These are phyloP conservation scores for Palythoa caribaeorum DNA, from an alignment of 92 coral and sea anemone species.

Conservation along the genomic window DNA sequence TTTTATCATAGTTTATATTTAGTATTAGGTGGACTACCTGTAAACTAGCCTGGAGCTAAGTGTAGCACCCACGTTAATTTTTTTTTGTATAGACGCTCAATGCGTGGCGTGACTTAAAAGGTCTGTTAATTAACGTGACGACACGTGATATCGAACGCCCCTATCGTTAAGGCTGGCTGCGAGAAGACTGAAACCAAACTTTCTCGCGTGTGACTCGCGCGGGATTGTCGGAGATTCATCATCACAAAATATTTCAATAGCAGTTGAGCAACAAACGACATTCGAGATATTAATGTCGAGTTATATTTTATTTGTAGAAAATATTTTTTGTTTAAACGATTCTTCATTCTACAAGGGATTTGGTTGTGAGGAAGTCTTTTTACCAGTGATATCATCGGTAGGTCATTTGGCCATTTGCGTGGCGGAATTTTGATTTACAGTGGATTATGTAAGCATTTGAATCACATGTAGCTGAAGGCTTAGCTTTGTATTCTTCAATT, in stretches of 20 bases:
- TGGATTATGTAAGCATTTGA: constrained; percentile 31
- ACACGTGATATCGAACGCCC: too few species aligned
- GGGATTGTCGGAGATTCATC: not conserved
- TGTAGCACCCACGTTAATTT: too few species aligned
- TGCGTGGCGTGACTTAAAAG: too few species aligned
- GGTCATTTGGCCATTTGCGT: not conserved
- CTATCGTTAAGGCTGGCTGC: not conserved
- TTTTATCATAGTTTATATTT: too few species aligned
- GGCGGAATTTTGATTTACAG: constrained; percentile 16
- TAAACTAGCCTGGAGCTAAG: too few species aligned
- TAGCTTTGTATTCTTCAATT: constrained; percentile 16
- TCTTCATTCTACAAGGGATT: not conserved
- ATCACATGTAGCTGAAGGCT: constrained; percentile 1
- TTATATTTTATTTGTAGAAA: not conserved
- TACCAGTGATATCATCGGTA: not conserved
- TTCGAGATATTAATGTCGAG: not conserved
- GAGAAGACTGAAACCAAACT: not conserved
- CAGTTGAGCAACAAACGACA: constrained; percentile 33
- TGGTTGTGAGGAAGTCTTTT: not conserved
- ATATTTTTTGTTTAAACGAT: not conserved
- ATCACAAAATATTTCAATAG: not conserved
- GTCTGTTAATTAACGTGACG: too few species aligned
- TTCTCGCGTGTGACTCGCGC: constrained; percentile 23
- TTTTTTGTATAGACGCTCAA: too few species aligned
- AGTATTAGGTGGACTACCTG: too few species aligned